A percentile compares a stretch with the other conserved stretches of the same genome.
Evolutionary conservation across 2,888 invertebrate genomes (phyloP).

Genomic region (Norana najaformis): DNA sequence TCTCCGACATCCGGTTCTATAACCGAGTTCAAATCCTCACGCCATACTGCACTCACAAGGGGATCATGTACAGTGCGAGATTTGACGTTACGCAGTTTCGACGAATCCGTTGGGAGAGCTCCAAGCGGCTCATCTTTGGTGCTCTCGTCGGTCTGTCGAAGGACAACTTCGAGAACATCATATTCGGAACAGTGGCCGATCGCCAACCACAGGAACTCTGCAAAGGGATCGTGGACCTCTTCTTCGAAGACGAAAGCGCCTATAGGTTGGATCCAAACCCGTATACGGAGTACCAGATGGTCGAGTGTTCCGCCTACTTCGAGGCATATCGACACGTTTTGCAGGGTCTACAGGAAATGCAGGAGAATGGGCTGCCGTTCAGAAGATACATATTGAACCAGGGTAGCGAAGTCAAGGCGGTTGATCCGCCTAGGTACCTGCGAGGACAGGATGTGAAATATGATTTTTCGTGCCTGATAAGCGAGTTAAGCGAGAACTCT

Average conservation of each 20-base stretch:
- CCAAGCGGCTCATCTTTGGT: slow-evolving; percentile 72
- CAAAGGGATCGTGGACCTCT: slow-evolving; percentile 54
- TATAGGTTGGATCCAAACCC: slow-evolving; percentile 30
- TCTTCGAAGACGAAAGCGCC: slow-evolving; percentile 35
- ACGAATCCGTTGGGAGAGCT: slow-evolving; percentile 58
- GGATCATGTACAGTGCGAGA: slow-evolving; percentile 37
- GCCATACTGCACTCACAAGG: slow-evolving; percentile 34
- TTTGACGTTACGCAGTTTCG: slow-evolving; percentile 32
- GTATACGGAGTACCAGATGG: slow-evolving; percentile 64
- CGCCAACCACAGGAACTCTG: slow-evolving; percentile 61
- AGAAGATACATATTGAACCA: slow-evolving; percentile 69
- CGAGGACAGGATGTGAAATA: slow-evolving; percentile 25
- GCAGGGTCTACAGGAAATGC: slow-evolving; percentile 69
- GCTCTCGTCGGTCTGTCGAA: slow-evolving; percentile 74
- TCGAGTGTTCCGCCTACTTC: slow-evolving; percentile 77
- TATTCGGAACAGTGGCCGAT: slow-evolving; percentile 73
- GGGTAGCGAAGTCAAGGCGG: background rate
- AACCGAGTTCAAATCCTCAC: slow-evolving; percentile 16
- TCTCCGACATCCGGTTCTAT: slow-evolving; percentile 35
- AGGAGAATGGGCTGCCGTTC: slow-evolving; percentile 69
- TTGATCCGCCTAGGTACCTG: slow-evolving; percentile 29
- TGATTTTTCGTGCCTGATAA: slow-evolving; percentile 17
- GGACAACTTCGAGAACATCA: slow-evolving; percentile 71
- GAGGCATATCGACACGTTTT: slow-evolving; percentile 77
- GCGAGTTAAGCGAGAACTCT: too few relatives aligned